Conservation (phyloP, 2,888 invertebrate species). For the Sussaba pulchella region DNA sequence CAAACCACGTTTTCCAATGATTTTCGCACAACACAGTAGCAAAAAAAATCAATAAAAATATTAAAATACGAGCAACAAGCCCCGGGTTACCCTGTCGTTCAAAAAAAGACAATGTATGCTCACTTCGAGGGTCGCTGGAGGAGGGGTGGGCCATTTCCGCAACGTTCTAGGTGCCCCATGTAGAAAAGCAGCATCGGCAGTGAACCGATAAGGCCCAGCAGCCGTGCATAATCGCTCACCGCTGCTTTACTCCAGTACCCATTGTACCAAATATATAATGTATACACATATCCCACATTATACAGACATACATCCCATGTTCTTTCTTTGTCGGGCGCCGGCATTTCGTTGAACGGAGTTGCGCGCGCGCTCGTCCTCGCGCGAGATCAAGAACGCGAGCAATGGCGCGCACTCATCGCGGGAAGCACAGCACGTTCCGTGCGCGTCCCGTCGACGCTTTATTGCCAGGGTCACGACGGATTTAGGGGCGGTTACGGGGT, state of each 20-base stretch:
- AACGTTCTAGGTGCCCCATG: too few species aligned
- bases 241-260: not conserved
- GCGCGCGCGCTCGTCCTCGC: conserved; percentile 61
- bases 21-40: too few species aligned
- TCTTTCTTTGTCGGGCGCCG: conserved; percentile 55
- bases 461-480: conserved; percentile 64
- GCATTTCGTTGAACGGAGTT: conserved; percentile 79
- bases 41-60: not conserved
- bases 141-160: too few species aligned
- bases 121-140: conserved; percentile 43
- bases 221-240: conserved; percentile 41
- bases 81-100: not conserved
- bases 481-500: conserved; percentile 63
- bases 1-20: too few species aligned
- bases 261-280: not conserved
- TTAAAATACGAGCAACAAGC: not conserved
- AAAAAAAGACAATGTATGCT: conserved; percentile 10
- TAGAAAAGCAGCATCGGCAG: conserved; percentile 22
- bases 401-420: conserved; percentile 68
- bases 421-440: conserved; percentile 68
- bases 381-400: conserved; percentile 63
- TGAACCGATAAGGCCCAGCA: conserved; percentile 48
- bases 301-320: conserved; percentile 5
- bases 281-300: conserved; percentile 3
- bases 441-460: conserved; percentile 58